Conservation (phyloP, 2,888 invertebrate genomes). For the Cacoxenus indagator region DNA sequence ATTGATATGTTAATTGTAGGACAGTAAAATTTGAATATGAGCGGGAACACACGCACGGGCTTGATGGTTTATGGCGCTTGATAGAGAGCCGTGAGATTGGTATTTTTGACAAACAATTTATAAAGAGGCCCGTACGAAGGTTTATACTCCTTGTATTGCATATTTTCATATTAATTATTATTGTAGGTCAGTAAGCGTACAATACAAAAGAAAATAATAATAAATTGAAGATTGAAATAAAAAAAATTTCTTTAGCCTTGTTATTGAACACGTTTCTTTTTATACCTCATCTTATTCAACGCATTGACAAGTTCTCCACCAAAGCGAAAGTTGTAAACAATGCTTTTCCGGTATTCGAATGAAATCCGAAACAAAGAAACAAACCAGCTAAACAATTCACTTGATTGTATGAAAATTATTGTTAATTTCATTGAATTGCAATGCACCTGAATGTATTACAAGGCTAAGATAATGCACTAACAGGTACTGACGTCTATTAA, state of each 20-base stretch:
- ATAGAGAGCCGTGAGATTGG: no score
- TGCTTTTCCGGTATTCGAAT: constrained; percentile 3
- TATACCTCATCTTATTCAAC: not conserved
- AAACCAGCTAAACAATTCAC: not conserved
- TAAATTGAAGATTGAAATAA: no score
- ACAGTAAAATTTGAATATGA: not conserved
- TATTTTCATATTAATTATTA: no score
- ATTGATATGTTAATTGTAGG: not conserved
- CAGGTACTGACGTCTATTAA: not conserved
- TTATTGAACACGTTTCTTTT: not conserved
- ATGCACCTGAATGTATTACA: not conserved
- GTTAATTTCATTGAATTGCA: not conserved
- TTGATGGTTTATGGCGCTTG: no score
- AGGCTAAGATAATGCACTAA: not conserved
- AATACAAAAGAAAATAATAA: no score
- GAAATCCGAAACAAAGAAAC: not conserved
- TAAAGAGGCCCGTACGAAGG: no score
- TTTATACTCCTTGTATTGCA: no score
- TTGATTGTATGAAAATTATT: constrained; percentile 4
- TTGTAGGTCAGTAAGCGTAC: no score
- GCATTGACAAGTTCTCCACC: constrained; percentile 7
- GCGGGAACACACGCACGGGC: no score
- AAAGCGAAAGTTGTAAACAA: constrained; percentile 14
- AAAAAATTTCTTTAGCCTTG: constrained; percentile 14
- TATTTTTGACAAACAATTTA: no score